Conservation (phyloP, 2,888 invertebrate species). For the Pyrgus malvae region DNA sequence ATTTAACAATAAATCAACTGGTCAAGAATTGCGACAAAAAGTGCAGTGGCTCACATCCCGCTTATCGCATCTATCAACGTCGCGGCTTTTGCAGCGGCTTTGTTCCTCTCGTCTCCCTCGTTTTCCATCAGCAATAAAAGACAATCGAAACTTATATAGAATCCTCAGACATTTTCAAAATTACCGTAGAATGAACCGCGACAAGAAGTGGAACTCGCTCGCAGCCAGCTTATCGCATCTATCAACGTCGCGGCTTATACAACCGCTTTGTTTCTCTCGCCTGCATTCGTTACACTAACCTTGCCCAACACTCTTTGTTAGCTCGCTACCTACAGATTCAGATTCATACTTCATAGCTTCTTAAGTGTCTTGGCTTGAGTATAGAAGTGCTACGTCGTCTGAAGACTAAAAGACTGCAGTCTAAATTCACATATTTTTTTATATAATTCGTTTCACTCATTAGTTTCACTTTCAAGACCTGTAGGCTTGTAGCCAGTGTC, state of each 20-base stretch:
- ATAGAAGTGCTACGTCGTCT: too few species aligned
- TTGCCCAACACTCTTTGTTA: conserved; percentile 10
- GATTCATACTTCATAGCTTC: too few species aligned
- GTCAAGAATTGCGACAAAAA: conserved; percentile 15
- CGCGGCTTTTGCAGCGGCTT: conserved; percentile 77
- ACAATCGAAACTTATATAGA: too few species aligned
- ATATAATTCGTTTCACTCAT: too few species aligned
- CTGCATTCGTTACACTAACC: conserved; percentile 21
- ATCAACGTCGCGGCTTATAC: conserved; percentile 76
- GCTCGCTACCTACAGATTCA: neutral
- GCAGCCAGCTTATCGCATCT: conserved; percentile 80
- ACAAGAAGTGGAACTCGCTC: conserved; percentile 51
- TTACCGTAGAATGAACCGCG: conserved; percentile 7
- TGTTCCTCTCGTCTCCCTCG: conserved; percentile 66
- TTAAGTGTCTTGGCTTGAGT: too few species aligned
- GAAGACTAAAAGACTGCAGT: too few species aligned
- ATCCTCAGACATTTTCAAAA: neutral
- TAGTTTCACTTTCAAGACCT: too few species aligned
- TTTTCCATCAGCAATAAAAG: too few species aligned
- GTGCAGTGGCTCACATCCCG: conserved; percentile 71
- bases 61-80: conserved; percentile 79
- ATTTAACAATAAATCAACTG: too few species aligned
- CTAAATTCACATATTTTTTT: too few species aligned
- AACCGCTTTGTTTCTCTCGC: conserved; percentile 73
- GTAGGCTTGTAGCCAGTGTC: too few species aligned